phyloP scores from a whole-genome alignment of 2,113 vertebrate genomes.

The Etheostoma cragini region DNA sequence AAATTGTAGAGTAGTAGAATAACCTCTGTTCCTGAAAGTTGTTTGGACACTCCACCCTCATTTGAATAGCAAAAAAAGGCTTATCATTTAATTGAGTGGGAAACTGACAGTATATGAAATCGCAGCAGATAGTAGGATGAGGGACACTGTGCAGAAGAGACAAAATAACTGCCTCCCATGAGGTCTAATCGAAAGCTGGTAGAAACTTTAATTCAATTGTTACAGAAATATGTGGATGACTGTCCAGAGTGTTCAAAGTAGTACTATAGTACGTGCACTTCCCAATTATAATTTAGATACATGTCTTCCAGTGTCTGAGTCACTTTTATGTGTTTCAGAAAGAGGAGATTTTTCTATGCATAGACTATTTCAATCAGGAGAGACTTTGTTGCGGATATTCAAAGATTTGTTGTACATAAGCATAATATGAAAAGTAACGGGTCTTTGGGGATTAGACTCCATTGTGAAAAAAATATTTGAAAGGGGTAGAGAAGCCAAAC shows the following conservation, averaged over 20 bases:
- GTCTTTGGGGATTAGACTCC: no score
- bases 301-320: constrained; percentile 52
- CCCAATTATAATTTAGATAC: constrained; percentile 70
- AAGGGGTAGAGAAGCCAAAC: no score
- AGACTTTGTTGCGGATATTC: no score
- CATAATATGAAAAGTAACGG: no score
- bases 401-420: no score
- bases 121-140: constrained; percentile 59
- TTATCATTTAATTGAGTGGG: constrained; percentile 84
- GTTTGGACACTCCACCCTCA: constrained; percentile 53
- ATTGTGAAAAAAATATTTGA: no score
- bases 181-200: constrained; percentile 50
- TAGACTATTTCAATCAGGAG: constrained; percentile 1
- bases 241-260: constrained; percentile 37
- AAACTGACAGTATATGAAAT: constrained; percentile 73
- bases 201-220: constrained; percentile 56
- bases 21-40: constrained; percentile 60
- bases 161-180: constrained; percentile 48
- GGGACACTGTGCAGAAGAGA: constrained; percentile 37
- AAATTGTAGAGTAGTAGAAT: constrained; percentile 47
- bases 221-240: constrained; percentile 41
- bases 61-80: constrained; percentile 62
- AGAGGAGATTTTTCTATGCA: constrained; percentile 32
- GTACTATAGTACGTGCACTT: constrained; percentile 25
- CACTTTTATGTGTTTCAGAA: constrained; percentile 73